Evolutionary conservation across 2,888 invertebrate genomes (phyloP).

Genomic region (Rhagium mordax): DNA sequence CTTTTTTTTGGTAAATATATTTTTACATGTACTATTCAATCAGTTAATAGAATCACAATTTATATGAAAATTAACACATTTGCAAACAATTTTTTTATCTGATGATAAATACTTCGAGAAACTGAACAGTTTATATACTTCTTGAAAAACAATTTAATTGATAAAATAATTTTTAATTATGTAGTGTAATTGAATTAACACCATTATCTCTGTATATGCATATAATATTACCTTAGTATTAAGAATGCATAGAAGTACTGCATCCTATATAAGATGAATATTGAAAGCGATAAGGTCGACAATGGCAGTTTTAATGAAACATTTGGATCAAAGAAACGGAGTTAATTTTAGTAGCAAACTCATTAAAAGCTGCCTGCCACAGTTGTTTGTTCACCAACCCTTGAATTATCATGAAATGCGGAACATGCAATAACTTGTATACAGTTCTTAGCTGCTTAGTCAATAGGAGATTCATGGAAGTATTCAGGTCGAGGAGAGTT

Average conservation of each 20-base stretch:
- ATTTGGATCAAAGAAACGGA: conserved; percentile 20
- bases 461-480: neutral
- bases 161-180: no score
- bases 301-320: conserved; percentile 1
- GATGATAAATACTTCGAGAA: no score
- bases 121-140: no score
- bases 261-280: neutral
- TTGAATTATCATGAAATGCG: conserved; percentile 34
- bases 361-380: conserved; percentile 39
- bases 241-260: neutral
- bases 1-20: no score
- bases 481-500: neutral
- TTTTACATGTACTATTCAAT: no score
- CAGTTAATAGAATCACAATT: no score
- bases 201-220: no score
- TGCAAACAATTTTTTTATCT: no score
- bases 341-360: conserved; percentile 32
- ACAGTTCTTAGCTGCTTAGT: conserved; percentile 1
- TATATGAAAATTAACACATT: no score
- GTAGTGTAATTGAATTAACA: no score
- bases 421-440: conserved; percentile 23
- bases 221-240: neutral
- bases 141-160: no score
- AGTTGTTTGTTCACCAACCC: conserved; percentile 35
- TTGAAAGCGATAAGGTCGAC: conserved; percentile 5